phyloP scores from a whole-genome alignment of 1,140 invertebrate species.

The Ceratina calcarata region DNA sequence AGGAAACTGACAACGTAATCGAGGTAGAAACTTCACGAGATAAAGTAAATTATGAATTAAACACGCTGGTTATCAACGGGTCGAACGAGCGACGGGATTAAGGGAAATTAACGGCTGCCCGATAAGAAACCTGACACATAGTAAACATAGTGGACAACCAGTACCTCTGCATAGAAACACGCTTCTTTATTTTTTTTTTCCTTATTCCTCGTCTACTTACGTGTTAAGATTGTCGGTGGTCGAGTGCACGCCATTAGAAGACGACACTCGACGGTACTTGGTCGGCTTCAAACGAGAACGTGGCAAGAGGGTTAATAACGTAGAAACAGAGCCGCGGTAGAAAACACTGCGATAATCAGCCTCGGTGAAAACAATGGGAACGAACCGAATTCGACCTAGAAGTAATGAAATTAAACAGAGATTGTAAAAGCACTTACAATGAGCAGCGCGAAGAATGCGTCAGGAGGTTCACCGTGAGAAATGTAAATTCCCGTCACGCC shows the following conservation, averaged over 20 bases:
- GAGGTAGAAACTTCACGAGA: too few relatives aligned
- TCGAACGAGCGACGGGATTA: background rate
- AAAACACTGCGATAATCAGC: background rate
- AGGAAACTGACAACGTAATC: too few relatives aligned
- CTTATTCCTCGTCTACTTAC: background rate
- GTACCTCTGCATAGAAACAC: background rate
- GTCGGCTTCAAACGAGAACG: constrained; percentile 45
- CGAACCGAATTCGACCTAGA: background rate
- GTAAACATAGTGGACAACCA: constrained; percentile 11
- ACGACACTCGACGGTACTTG: constrained; percentile 41
- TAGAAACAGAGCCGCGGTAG: constrained; percentile 6
- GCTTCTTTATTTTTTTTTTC: background rate
- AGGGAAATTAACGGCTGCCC: background rate
- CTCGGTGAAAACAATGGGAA: background rate
- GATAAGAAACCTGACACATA: constrained; percentile 12
- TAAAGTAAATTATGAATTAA: too few relatives aligned
- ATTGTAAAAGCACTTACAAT: background rate
- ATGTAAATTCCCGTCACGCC: background rate
- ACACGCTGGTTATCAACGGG: background rate
- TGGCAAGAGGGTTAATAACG: constrained; percentile 40
- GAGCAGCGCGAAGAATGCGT: background rate
- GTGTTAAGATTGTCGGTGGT: constrained; percentile 1
- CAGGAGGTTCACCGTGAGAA: background rate
- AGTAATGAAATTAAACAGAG: background rate
- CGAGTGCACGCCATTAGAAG: constrained; percentile 41